Evolutionary conservation across 2,888 invertebrate species (phyloP), one percentile per base, ranked within the genome.

Genomic region (Ormyrus thymus): DNA sequence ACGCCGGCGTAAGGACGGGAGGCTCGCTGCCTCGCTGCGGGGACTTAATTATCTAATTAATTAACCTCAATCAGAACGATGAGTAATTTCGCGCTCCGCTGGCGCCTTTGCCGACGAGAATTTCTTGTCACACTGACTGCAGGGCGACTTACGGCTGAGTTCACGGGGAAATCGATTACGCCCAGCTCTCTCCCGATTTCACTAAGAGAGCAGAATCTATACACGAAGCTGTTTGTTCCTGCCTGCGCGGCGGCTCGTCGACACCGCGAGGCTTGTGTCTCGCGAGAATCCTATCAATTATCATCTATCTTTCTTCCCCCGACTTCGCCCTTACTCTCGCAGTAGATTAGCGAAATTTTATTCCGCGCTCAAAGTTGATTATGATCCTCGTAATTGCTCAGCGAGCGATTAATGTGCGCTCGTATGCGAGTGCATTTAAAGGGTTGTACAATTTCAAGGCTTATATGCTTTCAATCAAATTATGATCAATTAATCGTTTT

Each of bases 51-150:
- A 90, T 90, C 90, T 90, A 90, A 90, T 90, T 89, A 90, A 90
- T 90, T 90, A 90, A 90, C 89, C 89, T 89, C 90, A 90, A 90
- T 90, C 90, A 89, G 88, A 89, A 89, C 89, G 90, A 89, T 89
- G 89, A 89, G 90, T 90, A 90, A 90, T 90, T 90, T 90, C 90
- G 87, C 90, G 90, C 86, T 90, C 84, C 86, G 89, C 83, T 90
- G 89, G 87, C 87, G 89, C 88, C 89, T 89, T 89, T 89, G 76
- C 72, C 62, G 73, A 80, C 82, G 86, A 86, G 88, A 87, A 87
- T 89, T 89, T 89, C 89, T 89, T 89, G 89, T 89, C 89, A 87
- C 89, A 88, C 85, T 81, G 87, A 88, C 86, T 87, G 85, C 85
- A 83, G 86, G 84, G 84, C 87, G 86, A 89, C 88, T 90, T 87